Conservation (phyloP, 2,113 vertebrate genomes). For the Prunella himalayana region DNA sequence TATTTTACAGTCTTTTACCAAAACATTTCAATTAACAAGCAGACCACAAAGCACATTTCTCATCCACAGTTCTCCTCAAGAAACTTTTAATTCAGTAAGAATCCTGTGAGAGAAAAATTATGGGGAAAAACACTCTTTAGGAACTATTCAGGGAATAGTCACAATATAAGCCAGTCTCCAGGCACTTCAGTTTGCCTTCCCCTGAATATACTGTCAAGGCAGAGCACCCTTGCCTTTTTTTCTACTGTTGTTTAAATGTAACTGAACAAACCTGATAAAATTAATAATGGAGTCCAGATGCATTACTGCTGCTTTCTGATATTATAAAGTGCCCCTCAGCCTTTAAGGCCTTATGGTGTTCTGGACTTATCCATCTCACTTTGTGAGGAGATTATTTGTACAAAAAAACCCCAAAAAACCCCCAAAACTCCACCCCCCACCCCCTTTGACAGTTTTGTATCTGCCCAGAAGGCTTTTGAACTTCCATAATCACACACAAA, state of each 20-base stretch:
- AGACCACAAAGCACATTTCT: background rate
- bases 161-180: background rate
- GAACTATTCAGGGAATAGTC: background rate
- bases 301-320: background rate
- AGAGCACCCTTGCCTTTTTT: background rate
- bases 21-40: background rate
- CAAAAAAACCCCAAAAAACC: too few species aligned
- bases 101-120: background rate
- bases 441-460: background rate
- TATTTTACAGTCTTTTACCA: background rate
- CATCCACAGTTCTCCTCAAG: background rate
- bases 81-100: background rate
- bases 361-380: background rate
- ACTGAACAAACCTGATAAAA: background rate
- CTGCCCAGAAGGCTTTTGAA: background rate
- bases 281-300: background rate
- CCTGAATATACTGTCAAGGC: background rate
- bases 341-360: background rate
- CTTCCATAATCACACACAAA: background rate
- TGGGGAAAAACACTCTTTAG: background rate
- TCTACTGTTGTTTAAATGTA: background rate
- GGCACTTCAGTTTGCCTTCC: background rate
- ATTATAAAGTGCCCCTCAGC: background rate
- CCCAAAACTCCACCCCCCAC: too few species aligned
- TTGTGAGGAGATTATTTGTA: background rate